Evolutionary conservation across 2,797 vertebrate genomes (phyloP).

Genomic region (Heterohyrax brucei): DNA sequence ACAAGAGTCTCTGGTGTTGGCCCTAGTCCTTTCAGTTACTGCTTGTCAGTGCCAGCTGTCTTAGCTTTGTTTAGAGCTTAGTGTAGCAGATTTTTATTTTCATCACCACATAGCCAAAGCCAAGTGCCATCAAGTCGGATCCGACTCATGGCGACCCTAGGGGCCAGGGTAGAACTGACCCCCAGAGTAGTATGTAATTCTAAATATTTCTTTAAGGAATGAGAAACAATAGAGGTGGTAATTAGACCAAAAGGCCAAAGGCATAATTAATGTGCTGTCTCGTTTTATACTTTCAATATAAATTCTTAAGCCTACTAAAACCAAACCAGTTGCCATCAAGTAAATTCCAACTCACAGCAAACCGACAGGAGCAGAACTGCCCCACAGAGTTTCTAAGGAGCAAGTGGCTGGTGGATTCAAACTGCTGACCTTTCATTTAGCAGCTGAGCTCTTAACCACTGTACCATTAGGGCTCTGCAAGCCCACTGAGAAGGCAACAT

Average conservation of each 20-base stretch:
- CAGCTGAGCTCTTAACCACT: too few species aligned
- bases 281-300: conserved; percentile 63
- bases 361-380: too few species aligned
- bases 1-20: background rate
- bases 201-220: conserved; percentile 57
- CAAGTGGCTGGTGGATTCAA: too few species aligned
- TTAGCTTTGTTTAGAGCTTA: conserved; percentile 53
- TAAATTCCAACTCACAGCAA: too few species aligned
- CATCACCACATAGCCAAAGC: conserved; percentile 54
- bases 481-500: conserved; percentile 29
- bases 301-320: conserved; percentile 34
- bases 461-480: background rate
- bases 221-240: conserved; percentile 32
- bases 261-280: conserved; percentile 30
- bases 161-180: too few species aligned
- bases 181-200: background rate
- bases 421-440: too few species aligned
- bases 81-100: conserved; percentile 67
- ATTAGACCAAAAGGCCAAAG: conserved; percentile 57
- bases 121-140: too few species aligned
- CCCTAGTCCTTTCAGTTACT: background rate
- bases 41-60: conserved; percentile 53
- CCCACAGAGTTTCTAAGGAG: too few species aligned
- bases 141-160: too few species aligned
- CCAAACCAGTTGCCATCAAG: too few species aligned